Evolutionary conservation across 1,140 invertebrate genomes (phyloP).

Genomic region (Elymnias hypermnestra): DNA sequence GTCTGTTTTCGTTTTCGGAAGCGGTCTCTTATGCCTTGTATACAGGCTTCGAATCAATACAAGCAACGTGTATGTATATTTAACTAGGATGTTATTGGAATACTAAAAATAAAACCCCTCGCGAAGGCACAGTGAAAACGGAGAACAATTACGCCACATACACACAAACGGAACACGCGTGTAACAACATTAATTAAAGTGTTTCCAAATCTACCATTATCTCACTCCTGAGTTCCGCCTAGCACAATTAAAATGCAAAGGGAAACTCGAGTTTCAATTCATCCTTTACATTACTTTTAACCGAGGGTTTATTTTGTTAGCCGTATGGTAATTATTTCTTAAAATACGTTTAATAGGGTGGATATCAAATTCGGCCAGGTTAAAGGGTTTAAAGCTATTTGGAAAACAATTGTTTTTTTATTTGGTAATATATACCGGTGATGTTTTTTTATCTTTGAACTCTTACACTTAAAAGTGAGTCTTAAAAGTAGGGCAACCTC

Average conservation of each 20-base stretch:
- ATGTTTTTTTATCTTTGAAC: too few relatives aligned
- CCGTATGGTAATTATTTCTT: constrained; percentile 28
- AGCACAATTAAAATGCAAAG: constrained; percentile 67
- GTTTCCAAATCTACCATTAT: constrained; percentile 64
- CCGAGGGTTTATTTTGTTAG: constrained; percentile 24
- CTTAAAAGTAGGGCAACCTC: too few relatives aligned
- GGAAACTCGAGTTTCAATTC: constrained; percentile 35
- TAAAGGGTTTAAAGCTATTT: constrained; percentile 14
- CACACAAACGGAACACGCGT: constrained; percentile 54
- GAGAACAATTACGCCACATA: constrained; percentile 44
- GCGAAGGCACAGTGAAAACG: constrained; percentile 16
- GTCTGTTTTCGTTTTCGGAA: too few relatives aligned
- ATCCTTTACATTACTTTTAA: constrained; percentile 25
- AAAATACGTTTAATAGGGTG: constrained; percentile 26
- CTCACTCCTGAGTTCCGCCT: constrained; percentile 43
- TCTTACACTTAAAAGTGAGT: too few relatives aligned
- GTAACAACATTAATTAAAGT: constrained; percentile 70
- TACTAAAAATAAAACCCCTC: not conserved
- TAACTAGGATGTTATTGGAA: too few relatives aligned
- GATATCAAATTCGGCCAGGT: constrained; percentile 25
- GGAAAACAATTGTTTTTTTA: too few relatives aligned
- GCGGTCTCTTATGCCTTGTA: too few relatives aligned
- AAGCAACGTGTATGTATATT: too few relatives aligned
- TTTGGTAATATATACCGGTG: too few relatives aligned
- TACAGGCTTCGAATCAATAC: too few relatives aligned